phyloP scores from a whole-genome alignment of 1,140 invertebrate genomes.

The Chymomyza costata region DNA sequence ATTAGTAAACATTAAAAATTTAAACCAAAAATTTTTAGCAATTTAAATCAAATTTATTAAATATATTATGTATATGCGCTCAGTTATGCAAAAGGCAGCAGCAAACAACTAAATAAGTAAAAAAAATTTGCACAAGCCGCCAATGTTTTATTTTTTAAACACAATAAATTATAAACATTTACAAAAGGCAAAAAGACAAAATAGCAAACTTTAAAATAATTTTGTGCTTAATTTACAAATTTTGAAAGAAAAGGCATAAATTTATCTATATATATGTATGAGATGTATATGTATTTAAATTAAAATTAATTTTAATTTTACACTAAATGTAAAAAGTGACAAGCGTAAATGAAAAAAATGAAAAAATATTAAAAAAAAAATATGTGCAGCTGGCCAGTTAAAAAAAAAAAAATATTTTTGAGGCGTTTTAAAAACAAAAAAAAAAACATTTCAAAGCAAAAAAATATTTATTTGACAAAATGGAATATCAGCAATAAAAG shows the following conservation, averaged over 20 bases:
- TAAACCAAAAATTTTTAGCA: conserved; percentile 71
- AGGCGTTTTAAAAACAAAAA: conserved; percentile 61
- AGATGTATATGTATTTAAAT: conserved; percentile 71
- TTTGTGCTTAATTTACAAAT: conserved; percentile 68
- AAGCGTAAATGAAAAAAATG: conserved; percentile 35
- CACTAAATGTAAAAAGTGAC: conserved; percentile 65
- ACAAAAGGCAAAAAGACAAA: conserved; percentile 42
- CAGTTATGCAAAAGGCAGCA: conserved; percentile 50
- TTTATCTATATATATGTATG: conserved; percentile 52
- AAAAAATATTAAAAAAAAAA: conserved; percentile 32
- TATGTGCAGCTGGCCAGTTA: conserved; percentile 41
- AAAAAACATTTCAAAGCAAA: conserved; percentile 1
- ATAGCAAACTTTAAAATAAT: conserved; percentile 63
- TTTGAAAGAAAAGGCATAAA: conserved; percentile 60
- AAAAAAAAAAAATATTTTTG: conserved; percentile 57
- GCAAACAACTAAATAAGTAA: neutral
- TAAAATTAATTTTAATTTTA: conserved; percentile 68
- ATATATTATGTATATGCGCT: too few species aligned
- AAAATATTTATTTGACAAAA: conserved; percentile 38
- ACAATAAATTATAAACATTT: conserved; percentile 38
- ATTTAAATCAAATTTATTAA: conserved; percentile 72
- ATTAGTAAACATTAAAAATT: too few species aligned
- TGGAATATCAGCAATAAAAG: conserved; percentile 70
- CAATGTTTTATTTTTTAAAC: conserved; percentile 57
- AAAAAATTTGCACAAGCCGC: conserved; percentile 63